These are phyloP conservation scores for Cervus canadensis DNA, from an alignment of 2,113 vertebrate genomes.

Conservation along the genomic window DNA sequence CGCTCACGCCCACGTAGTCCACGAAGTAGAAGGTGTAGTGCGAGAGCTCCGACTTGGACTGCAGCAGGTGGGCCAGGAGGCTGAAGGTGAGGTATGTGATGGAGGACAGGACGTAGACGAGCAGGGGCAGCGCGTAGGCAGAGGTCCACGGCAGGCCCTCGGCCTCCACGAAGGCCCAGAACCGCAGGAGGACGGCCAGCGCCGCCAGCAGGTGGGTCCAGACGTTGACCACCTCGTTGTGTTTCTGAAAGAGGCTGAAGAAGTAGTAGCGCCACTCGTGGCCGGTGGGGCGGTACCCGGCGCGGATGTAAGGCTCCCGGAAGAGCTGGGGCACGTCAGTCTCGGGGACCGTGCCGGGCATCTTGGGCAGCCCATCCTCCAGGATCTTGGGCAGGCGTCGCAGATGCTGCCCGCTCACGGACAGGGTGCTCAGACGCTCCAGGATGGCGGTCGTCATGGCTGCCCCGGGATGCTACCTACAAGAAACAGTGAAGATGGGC, in stretches of 20 bases:
- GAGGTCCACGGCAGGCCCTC: slow-evolving; percentile 78
- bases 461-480: background rate
- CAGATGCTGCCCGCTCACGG: slow-evolving; percentile 86
- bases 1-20: slow-evolving; percentile 92
- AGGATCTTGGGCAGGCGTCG: slow-evolving; percentile 83
- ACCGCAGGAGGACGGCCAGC: slow-evolving; percentile 85
- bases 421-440: slow-evolving; percentile 85
- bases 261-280: slow-evolving; percentile 93
- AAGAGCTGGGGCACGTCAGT: slow-evolving; percentile 90
- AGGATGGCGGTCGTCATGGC: slow-evolving; percentile 82
- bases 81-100: slow-evolving; percentile 90
- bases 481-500: background rate
- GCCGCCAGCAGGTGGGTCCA: slow-evolving; percentile 92
- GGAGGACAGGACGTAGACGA: slow-evolving; percentile 86
- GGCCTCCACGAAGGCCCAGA: slow-evolving; percentile 83
- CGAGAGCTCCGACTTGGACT: slow-evolving; percentile 90
- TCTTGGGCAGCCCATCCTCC: slow-evolving; percentile 81
- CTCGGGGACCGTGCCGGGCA: slow-evolving; percentile 85
- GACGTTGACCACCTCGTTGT: slow-evolving; percentile 94
- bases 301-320: slow-evolving; percentile 91
- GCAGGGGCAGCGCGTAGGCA: slow-evolving; percentile 82
- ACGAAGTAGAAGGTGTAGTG: slow-evolving; percentile 95
- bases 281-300: slow-evolving; percentile 88
- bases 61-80: slow-evolving; percentile 91
- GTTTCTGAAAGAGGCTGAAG: slow-evolving; percentile 93